Percentiles rank a stretch among this genome's conserved stretches.
phyloP scores from a whole-genome alignment of 2,888 invertebrate species.

The Hemithea aestivaria region DNA sequence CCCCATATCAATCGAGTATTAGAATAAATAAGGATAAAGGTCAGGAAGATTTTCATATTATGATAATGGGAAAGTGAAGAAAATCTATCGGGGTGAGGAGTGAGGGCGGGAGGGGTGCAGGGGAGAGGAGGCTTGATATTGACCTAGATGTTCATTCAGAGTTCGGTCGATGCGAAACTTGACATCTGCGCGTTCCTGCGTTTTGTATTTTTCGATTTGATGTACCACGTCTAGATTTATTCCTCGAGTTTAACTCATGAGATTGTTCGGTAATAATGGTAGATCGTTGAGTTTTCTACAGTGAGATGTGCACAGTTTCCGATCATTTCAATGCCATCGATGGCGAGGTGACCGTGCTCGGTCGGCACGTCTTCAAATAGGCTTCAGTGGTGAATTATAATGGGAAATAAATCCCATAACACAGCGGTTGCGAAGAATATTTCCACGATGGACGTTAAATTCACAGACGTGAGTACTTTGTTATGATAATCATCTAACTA shows the following conservation, averaged over 20 bases:
- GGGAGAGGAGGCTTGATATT: slow-evolving; percentile 71
- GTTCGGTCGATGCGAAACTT: slow-evolving; percentile 79
- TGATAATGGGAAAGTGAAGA: slow-evolving; percentile 52
- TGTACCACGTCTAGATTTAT: slow-evolving; percentile 53
- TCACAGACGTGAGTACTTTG: slow-evolving; percentile 57
- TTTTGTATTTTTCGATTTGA: slow-evolving; percentile 67
- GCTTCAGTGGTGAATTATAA: slow-evolving; percentile 32
- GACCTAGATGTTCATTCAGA: slow-evolving; percentile 79
- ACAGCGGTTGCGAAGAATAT: slow-evolving; percentile 51
- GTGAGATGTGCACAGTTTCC: slow-evolving; percentile 43
- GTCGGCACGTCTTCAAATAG: slow-evolving; percentile 42
- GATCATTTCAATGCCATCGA: slow-evolving; percentile 38
- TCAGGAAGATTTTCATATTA: slow-evolving; percentile 53
- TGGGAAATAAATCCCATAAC: slow-evolving; percentile 47
- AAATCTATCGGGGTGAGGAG: slow-evolving; percentile 51
- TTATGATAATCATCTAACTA: no score
- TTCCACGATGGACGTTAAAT: slow-evolving; percentile 54
- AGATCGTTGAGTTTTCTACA: no score
- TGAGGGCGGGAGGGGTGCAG: slow-evolving; percentile 42
- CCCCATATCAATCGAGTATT: slow-evolving; percentile 9
- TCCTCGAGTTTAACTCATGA: slow-evolving; percentile 22
- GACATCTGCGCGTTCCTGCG: slow-evolving; percentile 78
- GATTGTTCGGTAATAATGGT: no score
- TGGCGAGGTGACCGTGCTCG: slow-evolving; percentile 41
- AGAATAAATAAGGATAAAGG: slow-evolving; percentile 27